A percentile compares a stretch with the other conserved stretches of the same genome.
These are phyloP conservation scores for Eubasilissa splendida DNA, from an alignment of 2,888 invertebrate genomes.

Conservation along the genomic window DNA sequence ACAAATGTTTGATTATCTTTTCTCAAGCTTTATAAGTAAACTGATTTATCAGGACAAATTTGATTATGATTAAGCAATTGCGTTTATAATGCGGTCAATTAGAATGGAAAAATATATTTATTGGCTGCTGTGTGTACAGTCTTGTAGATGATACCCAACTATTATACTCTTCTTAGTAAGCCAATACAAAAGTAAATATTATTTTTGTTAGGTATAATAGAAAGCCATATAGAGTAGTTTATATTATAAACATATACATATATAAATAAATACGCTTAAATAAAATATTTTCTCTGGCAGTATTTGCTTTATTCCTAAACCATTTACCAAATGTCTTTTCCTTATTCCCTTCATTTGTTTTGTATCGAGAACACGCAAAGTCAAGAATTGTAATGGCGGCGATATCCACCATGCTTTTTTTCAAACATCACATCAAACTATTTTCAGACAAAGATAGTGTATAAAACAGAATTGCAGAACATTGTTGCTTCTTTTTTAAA, in stretches of 20 bases:
- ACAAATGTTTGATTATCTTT: constrained; percentile 1
- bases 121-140: constrained; percentile 1
- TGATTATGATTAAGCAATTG: constrained; percentile 5
- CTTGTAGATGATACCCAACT: constrained; percentile 12
- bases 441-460: no score
- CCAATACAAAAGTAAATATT: constrained; percentile 43
- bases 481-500: no score
- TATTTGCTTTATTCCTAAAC: constrained; percentile 64
- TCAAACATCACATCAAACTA: no score
- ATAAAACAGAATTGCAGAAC: no score
- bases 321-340: neutral
- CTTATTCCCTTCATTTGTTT: neutral
- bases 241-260: constrained; percentile 46
- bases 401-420: no score
- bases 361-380: no score
- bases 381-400: no score
- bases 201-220: constrained; percentile 56
- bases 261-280: constrained; percentile 69
- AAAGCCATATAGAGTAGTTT: constrained; percentile 57
- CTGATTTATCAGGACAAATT: neutral
- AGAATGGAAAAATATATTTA: constrained; percentile 10
- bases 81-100: constrained; percentile 13
- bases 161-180: constrained; percentile 33
- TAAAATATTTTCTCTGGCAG: constrained; percentile 69
- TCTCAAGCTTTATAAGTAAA: constrained; percentile 3